Base-by-base conservation (phyloP, 1,140 invertebrate genomes). In the Drosophila obscura region DNA sequence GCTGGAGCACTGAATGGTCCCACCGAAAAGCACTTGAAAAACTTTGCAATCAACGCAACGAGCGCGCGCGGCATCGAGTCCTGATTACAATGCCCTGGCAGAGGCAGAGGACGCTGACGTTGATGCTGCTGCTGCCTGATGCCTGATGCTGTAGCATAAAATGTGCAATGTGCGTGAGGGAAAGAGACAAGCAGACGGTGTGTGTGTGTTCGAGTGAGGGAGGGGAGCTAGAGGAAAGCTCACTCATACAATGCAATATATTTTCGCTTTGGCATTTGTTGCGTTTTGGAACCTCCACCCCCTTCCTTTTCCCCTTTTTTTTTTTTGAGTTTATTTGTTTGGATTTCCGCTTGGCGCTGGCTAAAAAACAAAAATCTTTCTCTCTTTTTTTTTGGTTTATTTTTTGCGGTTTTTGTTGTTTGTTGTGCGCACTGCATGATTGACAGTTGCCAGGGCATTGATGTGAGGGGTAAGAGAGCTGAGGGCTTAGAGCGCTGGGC, bases 1-100 rank as follows among this genome's bases (percentile, higher is more conserved):
- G 24, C 11, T 26, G 13, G 16, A 24, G 4, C 26, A 31, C 28
- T 31, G 28, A 39, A 52, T 53, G 26, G 26, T 31, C 26, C 53
- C 63, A 73, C 58, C 64, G 57, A 64, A 64, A 80, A 74, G 52
- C 77, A 87, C 82, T 85, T 85, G 74, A 82, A 87, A 85, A 85
- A 87, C 74, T 85, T 85, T 85, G 82, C 82, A 85, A 85, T 85
- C 82, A 85, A 85, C 82, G 78, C 82, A 73, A 57, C 60, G n/a
- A n/a, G 65, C 71, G 77, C 74, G 4, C 19, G 50, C 50, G 35
- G 65, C 58, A 55, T 61, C 59, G 59, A 69, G 60, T 48, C 48
- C 72, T 85, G 82, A 85, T 87, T 85, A 87, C 82, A 85, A 85
- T 82, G 82, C 65, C 63, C 46, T 2, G 46, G 57, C 74, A 87